Conservation (phyloP, 2,888 invertebrate genomes). For the Epistrophe grossulariae region DNA sequence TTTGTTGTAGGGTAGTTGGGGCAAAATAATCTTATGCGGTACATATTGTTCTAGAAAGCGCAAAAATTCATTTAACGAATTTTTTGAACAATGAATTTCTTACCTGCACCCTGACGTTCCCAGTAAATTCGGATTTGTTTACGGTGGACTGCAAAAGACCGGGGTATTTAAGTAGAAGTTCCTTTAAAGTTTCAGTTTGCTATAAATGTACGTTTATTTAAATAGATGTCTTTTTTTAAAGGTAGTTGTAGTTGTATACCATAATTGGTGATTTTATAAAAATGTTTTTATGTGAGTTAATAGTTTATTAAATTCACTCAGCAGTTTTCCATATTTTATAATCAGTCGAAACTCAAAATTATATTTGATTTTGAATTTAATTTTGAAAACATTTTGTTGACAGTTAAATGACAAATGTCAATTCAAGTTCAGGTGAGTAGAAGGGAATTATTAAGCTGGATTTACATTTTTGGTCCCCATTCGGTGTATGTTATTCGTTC, state of each 20-base stretch:
- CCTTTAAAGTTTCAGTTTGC: not conserved
- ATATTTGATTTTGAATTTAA: not conserved
- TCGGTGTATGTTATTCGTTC: too few relatives aligned
- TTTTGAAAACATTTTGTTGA: not conserved
- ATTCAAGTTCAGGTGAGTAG: too few relatives aligned
- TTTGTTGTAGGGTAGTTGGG: constrained; percentile 79
- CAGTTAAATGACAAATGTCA: not conserved
- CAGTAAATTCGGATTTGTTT: constrained; percentile 16
- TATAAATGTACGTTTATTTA: not conserved
- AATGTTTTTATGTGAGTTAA: not conserved
- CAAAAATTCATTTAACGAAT: not conserved
- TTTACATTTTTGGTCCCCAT: too few relatives aligned
- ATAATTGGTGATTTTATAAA: not conserved
- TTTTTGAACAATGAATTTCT: not conserved
- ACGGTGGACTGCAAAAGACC: constrained; percentile 35
- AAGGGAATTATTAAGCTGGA: too few relatives aligned
- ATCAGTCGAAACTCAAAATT: not conserved
- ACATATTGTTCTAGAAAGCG: constrained; percentile 71
- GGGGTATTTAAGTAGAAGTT: constrained; percentile 49
- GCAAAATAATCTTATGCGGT: constrained; percentile 77
- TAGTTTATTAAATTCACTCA: not conserved
- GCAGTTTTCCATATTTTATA: not conserved
- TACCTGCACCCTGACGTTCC: constrained; percentile 49
- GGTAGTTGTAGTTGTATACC: not conserved
- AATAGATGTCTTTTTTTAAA: not conserved